Evolutionary conservation across 2,888 invertebrate genomes (phyloP).

Genomic region (Conistra vaccinii): DNA sequence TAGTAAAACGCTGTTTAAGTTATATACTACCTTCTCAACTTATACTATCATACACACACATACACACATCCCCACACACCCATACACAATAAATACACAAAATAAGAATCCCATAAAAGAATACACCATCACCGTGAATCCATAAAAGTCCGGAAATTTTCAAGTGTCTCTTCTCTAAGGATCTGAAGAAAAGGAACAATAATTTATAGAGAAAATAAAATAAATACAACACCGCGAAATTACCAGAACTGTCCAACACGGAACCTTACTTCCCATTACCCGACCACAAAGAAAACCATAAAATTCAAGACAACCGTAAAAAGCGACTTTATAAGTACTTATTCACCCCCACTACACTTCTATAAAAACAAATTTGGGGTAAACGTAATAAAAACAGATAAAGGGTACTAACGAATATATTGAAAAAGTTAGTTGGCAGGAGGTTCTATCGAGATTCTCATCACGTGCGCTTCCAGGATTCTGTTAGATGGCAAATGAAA

Average conservation of each 20-base stretch:
- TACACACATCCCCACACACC: too few species aligned
- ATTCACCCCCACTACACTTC: conserved; percentile 70
- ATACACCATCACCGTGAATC: neutral
- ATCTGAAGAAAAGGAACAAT: conserved; percentile 20
- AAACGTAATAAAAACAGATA: conserved; percentile 73
- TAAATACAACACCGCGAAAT: conserved; percentile 45
- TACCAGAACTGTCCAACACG: conserved; percentile 67
- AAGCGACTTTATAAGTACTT: conserved; percentile 76
- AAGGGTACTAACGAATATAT: conserved; percentile 67
- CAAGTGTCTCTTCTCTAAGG: neutral
- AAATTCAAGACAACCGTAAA: conserved; percentile 80
- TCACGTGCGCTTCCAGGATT: conserved; percentile 71
- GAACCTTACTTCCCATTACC: conserved; percentile 69
- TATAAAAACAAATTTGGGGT: conserved; percentile 72
- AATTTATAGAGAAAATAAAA: conserved; percentile 47
- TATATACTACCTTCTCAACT: too few species aligned
- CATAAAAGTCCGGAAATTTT: neutral
- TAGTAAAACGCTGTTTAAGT: too few species aligned
- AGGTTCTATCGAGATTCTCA: conserved; percentile 60
- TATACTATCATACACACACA: too few species aligned
- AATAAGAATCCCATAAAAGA: neutral
- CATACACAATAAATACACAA: too few species aligned
- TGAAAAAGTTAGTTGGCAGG: conserved; percentile 67
- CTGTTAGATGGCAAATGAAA: conserved; percentile 67
- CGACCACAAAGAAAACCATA: conserved; percentile 74